phyloP scores from a whole-genome alignment of 64 coral and sea anemone genomes.

The Montipora capricornis region DNA sequence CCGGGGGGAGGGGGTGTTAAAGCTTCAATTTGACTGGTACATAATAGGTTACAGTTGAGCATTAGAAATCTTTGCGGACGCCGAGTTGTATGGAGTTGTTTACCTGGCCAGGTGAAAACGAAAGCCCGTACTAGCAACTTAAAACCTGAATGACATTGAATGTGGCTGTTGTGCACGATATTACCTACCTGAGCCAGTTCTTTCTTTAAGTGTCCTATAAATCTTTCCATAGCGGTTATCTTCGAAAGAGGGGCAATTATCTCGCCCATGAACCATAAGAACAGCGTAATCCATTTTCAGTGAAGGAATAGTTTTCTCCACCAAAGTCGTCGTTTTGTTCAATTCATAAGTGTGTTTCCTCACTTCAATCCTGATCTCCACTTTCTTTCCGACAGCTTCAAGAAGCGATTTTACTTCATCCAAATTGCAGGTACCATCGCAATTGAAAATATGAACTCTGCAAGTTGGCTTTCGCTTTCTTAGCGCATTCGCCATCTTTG shows the following conservation, averaged over 20 bases:
- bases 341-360: background rate
- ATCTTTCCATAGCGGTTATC: constrained; percentile 5
- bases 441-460: background rate
- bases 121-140: too few species aligned
- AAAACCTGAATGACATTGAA: too few species aligned
- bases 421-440: background rate
- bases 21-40: too few species aligned
- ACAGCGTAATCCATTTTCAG: constrained; percentile 23
- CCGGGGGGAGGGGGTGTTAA: too few species aligned
- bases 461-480: background rate
- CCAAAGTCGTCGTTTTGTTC: background rate
- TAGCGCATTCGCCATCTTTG: too few species aligned
- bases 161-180: too few species aligned
- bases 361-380: background rate
- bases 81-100: too few species aligned
- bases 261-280: constrained; percentile 3
- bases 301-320: background rate
- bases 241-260: background rate
- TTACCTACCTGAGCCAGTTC: constrained; percentile 13
- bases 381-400: background rate
- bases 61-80: too few species aligned
- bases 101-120: too few species aligned
- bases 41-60: too few species aligned
- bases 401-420: background rate
- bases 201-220: background rate